phyloP scores from a whole-genome alignment of 1,140 invertebrate genomes.

The Caerostris darwini region DNA sequence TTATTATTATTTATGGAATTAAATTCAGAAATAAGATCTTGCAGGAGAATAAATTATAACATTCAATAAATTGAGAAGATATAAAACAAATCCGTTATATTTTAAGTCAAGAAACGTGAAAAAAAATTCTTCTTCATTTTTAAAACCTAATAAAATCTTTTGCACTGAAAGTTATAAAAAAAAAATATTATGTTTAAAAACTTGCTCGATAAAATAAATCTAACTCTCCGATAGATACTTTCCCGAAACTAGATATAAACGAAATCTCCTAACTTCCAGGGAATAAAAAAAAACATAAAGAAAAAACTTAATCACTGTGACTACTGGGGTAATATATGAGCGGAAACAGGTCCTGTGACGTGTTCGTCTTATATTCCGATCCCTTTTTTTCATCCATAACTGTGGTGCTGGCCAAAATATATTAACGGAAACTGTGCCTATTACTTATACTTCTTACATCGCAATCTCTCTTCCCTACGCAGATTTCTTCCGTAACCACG shows the following conservation, averaged over 20 bases:
- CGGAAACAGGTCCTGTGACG: conserved; percentile 53
- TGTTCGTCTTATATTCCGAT: conserved; percentile 41
- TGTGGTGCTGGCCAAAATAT: conserved; percentile 11
- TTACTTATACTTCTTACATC: conserved; percentile 66
- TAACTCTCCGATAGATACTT: not conserved
- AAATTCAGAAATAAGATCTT: too few species aligned
- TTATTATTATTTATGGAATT: too few species aligned
- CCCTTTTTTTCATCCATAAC: conserved; percentile 30
- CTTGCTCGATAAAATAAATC: too few species aligned
- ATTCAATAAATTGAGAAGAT: too few species aligned
- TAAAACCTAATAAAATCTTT: too few species aligned
- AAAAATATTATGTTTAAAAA: too few species aligned
- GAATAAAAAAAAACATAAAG: not conserved
- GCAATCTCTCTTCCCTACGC: conserved; percentile 34
- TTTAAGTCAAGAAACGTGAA: too few species aligned
- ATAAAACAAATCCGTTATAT: too few species aligned
- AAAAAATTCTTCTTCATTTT: too few species aligned
- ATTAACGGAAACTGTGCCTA: conserved; percentile 44
- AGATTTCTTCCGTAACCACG: conserved; percentile 63
- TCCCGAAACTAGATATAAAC: not conserved
- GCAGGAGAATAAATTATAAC: too few species aligned
- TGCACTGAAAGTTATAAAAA: too few species aligned
- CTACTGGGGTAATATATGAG: conserved; percentile 21
- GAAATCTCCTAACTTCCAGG: not conserved
- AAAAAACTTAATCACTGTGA: not conserved